Percentiles rank a stretch among this genome's conserved stretches.
These are phyloP conservation scores for Cotesia chilonis DNA, from an alignment of 1,140 invertebrate genomes.

Conservation along the genomic window DNA sequence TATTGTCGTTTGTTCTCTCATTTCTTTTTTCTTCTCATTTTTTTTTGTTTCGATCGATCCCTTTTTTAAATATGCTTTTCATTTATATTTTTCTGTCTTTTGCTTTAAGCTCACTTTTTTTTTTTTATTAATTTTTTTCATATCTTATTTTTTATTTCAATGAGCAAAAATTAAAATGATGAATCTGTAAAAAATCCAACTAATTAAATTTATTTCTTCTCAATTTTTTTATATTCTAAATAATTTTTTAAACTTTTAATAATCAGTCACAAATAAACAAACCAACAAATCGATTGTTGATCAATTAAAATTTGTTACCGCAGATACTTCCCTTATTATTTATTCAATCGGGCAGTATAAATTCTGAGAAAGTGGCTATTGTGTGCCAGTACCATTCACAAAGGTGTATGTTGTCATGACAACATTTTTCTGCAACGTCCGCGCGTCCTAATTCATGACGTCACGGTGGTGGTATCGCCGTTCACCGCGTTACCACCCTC, in stretches of 20 bases:
- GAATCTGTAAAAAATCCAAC: no score
- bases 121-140: no score
- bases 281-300: no score
- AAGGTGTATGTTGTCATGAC: conserved; percentile 52
- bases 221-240: no score
- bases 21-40: not conserved
- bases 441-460: conserved; percentile 56
- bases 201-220: no score
- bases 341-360: conserved; percentile 2
- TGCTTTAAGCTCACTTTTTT: no score
- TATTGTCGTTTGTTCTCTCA: not conserved
- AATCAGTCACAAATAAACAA: no score
- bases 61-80: not conserved
- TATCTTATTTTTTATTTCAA: no score
- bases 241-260: no score
- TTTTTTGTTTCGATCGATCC: not conserved
- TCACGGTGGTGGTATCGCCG: conserved; percentile 44
- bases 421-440: conserved; percentile 60
- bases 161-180: no score
- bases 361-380: conserved; percentile 2
- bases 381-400: conserved; percentile 37
- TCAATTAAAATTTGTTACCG: no score
- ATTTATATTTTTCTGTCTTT: not conserved
- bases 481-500: conserved; percentile 44
- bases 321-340: not conserved